Percentiles rank a stretch among this genome's conserved stretches.
phyloP scores from a whole-genome alignment of 2,113 vertebrate species.

The Ursus arctos region DNA sequence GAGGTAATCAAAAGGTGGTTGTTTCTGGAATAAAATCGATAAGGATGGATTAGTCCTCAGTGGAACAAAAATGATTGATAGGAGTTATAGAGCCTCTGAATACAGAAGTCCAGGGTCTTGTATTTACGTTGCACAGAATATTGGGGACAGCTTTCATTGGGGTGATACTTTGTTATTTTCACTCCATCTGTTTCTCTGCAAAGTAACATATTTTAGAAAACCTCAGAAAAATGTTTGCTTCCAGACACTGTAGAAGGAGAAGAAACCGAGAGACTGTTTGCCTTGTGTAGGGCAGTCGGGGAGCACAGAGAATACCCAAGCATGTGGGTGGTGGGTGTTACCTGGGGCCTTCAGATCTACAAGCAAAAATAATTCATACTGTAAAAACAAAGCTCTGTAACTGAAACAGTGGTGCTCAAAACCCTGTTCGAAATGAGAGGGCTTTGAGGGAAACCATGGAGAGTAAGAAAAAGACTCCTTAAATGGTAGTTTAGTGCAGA shows the following conservation, averaged over 20 bases:
- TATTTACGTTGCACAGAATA: not conserved
- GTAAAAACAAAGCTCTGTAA: not conserved
- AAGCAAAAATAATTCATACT: not conserved
- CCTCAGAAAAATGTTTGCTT: not conserved
- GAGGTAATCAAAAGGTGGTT: not conserved
- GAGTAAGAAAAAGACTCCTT: not conserved
- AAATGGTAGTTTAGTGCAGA: not conserved
- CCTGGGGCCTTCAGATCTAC: not conserved
- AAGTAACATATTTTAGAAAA: constrained; percentile 42
- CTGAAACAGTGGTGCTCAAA: not conserved
- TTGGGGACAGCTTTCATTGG: not conserved
- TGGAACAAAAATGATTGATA: not conserved
- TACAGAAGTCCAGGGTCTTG: not conserved
- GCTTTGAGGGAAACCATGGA: not conserved
- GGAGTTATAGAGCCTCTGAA: not conserved
- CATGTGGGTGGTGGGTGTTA: too few species aligned
- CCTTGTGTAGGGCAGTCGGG: not conserved
- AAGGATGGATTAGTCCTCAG: not conserved
- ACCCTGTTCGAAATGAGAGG: not conserved
- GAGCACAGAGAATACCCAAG: not conserved
- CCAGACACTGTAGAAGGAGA: not conserved
- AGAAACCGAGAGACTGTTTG: not conserved
- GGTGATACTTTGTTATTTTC: not conserved
- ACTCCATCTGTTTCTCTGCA: constrained; percentile 33
- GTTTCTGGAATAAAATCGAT: constrained; percentile 5